Evolutionary conservation across 2,113 vertebrate genomes (phyloP), one percentile per base, ranked within the genome.

Genomic region (Apeltes quadracus): DNA sequence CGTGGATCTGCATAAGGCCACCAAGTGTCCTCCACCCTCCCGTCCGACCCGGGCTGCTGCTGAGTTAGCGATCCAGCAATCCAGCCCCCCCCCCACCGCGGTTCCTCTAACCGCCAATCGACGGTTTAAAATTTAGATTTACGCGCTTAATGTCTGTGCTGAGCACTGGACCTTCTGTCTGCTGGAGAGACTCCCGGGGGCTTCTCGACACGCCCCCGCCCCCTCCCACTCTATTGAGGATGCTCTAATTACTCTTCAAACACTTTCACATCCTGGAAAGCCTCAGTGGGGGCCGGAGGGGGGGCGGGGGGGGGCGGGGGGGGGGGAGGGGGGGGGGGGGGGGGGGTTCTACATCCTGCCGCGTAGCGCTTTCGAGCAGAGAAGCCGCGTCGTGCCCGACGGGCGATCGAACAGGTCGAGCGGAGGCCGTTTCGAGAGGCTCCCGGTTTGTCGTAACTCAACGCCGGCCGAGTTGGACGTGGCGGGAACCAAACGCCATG

Each of bases 41-140:
- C 75, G 39, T 79, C 72, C 74, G 81, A 88, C 85, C 77, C 0
- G 67, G 56, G 18, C 61, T 65, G 61, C 81, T 80, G 84, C 72
- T 83, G 83, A 88, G 85, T 89, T 81, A 81, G 77, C 86, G 74
- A 65, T 63, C n/a, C n/a, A n/a, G n/a, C n/a, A n/a, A n/a, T n/a
- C n/a, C n/a, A n/a, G n/a, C n/a, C n/a, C n/a, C n/a, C n/a, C n/a
- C n/a, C n/a, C n/a, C n/a, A n/a, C 3, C 29, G 0, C 15, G 12
- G n/a, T 36, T 62, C 69, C 76, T 72, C 76, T 27, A 66, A 59
- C 63, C 44, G 54, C n/a, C 5, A 63, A 83, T 87, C 44, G 69
- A 83, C 81, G 70, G 72, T 75, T 81, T 59, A 85, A 88, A 75
- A n/a, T n/a, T n/a, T n/a, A n/a, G 80, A 87, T 84, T 84, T 79